A percentile compares a stretch with the other conserved stretches of the same genome.
phyloP scores from a whole-genome alignment of 2,888 invertebrate species.

The Drosophila phalerata region DNA sequence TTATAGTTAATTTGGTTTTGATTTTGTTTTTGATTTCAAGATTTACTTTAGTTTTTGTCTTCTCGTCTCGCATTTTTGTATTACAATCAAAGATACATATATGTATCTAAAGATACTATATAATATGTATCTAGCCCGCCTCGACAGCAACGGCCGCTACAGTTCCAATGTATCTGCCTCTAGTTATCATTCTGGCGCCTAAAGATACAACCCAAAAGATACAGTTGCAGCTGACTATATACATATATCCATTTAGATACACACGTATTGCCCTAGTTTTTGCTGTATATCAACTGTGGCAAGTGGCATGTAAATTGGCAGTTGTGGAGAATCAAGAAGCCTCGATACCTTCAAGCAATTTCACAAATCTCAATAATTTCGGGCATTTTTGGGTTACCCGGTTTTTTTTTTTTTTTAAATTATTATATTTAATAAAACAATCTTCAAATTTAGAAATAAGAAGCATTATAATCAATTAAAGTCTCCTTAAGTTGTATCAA shows the following conservation, averaged over 20 bases:
- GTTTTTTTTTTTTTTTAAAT: too few species aligned
- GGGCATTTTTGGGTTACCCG: too few species aligned
- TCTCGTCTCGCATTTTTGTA: conserved; percentile 15
- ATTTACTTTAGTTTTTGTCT: conserved; percentile 24
- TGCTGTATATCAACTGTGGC: not conserved
- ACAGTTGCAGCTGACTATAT: conserved; percentile 18
- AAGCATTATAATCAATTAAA: too few species aligned
- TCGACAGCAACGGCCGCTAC: conserved; percentile 27
- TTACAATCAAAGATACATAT: not conserved
- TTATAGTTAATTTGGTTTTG: conserved; percentile 22
- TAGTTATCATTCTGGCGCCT: conserved; percentile 58
- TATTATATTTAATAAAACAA: too few species aligned
- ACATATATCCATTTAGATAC: not conserved
- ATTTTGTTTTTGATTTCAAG: conserved; percentile 5
- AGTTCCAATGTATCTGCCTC: conserved; percentile 21
- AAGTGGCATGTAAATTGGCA: not conserved
- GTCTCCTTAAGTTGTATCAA: too few species aligned
- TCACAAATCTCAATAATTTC: too few species aligned
- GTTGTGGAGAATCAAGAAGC: not conserved
- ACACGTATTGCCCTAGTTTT: not conserved
- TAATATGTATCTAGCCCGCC: conserved; percentile 33
- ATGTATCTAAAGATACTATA: not conserved
- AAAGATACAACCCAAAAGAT: conserved; percentile 43
- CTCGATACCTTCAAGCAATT: too few species aligned
- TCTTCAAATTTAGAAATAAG: too few species aligned